Evolutionary conservation across 2,888 invertebrate genomes (phyloP), one percentile per base, ranked within the genome.

Genomic region (Pediacus dermestoides): DNA sequence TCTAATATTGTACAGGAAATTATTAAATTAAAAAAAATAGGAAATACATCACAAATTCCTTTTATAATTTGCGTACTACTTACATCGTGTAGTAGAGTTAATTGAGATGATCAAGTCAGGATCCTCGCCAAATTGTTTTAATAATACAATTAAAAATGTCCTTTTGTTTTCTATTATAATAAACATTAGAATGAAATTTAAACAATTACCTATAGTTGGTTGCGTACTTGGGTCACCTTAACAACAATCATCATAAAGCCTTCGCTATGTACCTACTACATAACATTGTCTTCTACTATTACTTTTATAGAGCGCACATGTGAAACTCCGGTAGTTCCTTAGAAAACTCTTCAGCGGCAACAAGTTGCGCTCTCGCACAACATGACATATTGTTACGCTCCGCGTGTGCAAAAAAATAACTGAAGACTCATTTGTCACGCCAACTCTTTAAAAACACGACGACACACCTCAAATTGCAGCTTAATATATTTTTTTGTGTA

Each of bases 341-440:
- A 31, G 18, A 31, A 16, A 16, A 16, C n/a, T 16, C 18, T 16
- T 31, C 16, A 3, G n/a, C 9, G 16, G 31, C 13, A 14, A n/a
- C 4, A 16, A n/a, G n/a, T n/a, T n/a, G n/a, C n/a, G n/a, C 28
- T 10, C 4, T n/a, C 23, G 10, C 28, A 28, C 12, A 16, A 31
- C 16, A 52, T 13, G 11, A 3, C 14, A n/a, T 55, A 55, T 48
- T 60, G 63, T 66, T 57, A 60, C 64, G 66, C 56, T 65, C 54
- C 56, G 60, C 46, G 55, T 55, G 53, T 10, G 8, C 8, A 39
- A 34, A 36, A 42, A 50, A 52, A 55, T 53, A 60, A 61, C 58
- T 60, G 60, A 54, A 60, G 57, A 60, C 62, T 61, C 61, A 66
- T 67, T 68, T 68, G 66, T 68, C 64, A 64, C 66, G 67, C 66